Evolutionary conservation across 2,797 vertebrate species (phyloP).

Genomic region (Melanitta fusca): DNA sequence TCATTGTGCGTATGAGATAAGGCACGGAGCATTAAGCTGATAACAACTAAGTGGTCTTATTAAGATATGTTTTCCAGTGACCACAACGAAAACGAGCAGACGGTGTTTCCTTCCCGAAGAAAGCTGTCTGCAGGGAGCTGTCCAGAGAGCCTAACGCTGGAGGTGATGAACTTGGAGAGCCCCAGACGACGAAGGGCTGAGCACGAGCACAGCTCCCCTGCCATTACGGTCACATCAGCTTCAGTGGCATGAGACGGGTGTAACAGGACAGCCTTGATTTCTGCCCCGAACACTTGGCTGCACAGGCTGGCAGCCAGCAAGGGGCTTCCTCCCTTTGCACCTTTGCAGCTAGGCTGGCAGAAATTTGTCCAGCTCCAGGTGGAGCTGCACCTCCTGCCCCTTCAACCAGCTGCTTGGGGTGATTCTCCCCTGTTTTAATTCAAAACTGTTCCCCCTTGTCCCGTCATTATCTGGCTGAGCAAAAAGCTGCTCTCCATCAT

Average conservation of each 20-base stretch:
- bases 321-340: accelerated
- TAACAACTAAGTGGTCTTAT: background rate
- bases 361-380: background rate
- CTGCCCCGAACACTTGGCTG: background rate
- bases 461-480: too few species aligned
- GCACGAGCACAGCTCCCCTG: background rate
- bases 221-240: background rate
- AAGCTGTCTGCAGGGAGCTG: background rate
- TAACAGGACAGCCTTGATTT: background rate
- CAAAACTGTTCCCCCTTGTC: too few species aligned
- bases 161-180: background rate
- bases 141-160: background rate
- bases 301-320: background rate
- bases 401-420: background rate
- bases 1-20: background rate
- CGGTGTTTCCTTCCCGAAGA: background rate
- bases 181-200: background rate
- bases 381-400: background rate
- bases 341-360: background rate
- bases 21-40: background rate
- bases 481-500: too few species aligned
- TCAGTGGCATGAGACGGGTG: background rate
- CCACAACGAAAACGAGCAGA: background rate
- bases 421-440: too few species aligned
- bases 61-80: background rate